Evolutionary conservation across 2,888 invertebrate species (phyloP), one percentile per base, ranked within the genome.

Genomic region (Cylloceria caligata): DNA sequence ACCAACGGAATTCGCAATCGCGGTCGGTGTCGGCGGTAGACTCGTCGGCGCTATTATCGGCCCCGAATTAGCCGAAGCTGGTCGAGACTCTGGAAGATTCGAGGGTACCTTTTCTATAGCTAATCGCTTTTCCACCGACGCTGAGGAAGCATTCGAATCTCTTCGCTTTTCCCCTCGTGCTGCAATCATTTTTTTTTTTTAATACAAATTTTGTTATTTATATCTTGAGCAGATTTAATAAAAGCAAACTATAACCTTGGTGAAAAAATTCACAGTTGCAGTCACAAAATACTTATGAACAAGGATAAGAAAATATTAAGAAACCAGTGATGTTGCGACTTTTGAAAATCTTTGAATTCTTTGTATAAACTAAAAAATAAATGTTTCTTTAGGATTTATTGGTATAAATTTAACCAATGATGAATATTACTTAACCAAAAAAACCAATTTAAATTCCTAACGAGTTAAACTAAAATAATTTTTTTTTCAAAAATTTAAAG

Each of bases 111-210:
- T 93, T 85, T 93, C 92, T 77, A 92, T 86, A 13, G 93, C 92
- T 87, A 93, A 92, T 55, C 94, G 91, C 87, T 94, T 94, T 85
- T 94, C 94, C 39, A 93, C 93, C 67, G 93, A 93, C 11, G 93
- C 90, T 47, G 93, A 92, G 19, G 93, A 93, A 57, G 94, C 94
- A 93, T 94, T 95, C 83, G 96, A 96, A 81, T 97, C 97, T 13
- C 97, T 94, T 0, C 97, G 94, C 89, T 96, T 97, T 88, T 97
- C 97, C 30, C 95, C 94, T 13, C 96, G 95, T 67, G 96, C 92
- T 92, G 83, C 7, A 86, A 87, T 13, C 3, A n/a, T 57, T 57
- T 42, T n/a, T n/a, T n/a, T n/a, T n/a, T n/a, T 39, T 16, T 6
- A 45, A 49, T 13, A 19, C 7, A 36, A 11, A 36, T 39, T 9